Evolutionary conservation across 2,113 vertebrate genomes (phyloP), one percentile per base, ranked within the genome.

Genomic region (Amphilophus citrinellus): DNA sequence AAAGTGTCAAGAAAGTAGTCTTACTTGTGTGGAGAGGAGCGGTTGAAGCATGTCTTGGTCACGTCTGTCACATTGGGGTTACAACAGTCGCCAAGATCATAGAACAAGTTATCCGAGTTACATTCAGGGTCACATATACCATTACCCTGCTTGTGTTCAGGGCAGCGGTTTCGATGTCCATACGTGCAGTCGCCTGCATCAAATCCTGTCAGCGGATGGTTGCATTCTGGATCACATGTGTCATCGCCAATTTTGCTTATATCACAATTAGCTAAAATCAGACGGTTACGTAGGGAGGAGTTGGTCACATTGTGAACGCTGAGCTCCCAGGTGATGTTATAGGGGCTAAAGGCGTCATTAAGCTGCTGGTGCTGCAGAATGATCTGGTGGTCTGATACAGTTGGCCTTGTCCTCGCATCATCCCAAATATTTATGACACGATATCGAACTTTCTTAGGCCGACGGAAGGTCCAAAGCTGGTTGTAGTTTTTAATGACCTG

Each of bases 291-390:
- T 37, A 99, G 95, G 3, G 97, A 98, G 5, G 98, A 98, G 84
- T 98, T 98, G 87, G 93, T 97, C 62, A 98, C 95, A 42, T 98
- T 97, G 88, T 98, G 93, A 80, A 99, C 96, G 80, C 97, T 97
- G 81, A 99, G 95, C 90, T 99, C 97, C 98, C 98, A 99, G 57
- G 96, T 98, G 95, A 99, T 99, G 93, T 99, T 99, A 94, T 99
- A 98, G 18, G 92, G 93, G 79, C 93, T 88, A 79, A 99, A 99
- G 85, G 98, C 98, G 57, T 99, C 97, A 0, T 96, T 97, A 32
- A 99, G 93, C 78, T 98, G 97, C 92, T 95, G 97, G 84, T 99
- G 98, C 95, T 99, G 98, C 90, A 98, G 96, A 76, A 97, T 96
- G 1, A 99, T 98, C 95, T 99, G 98, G 93, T 99, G 95, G 56